Conservation (phyloP, 1,140 invertebrate species). For the Leptopilina clavipes region DNA sequence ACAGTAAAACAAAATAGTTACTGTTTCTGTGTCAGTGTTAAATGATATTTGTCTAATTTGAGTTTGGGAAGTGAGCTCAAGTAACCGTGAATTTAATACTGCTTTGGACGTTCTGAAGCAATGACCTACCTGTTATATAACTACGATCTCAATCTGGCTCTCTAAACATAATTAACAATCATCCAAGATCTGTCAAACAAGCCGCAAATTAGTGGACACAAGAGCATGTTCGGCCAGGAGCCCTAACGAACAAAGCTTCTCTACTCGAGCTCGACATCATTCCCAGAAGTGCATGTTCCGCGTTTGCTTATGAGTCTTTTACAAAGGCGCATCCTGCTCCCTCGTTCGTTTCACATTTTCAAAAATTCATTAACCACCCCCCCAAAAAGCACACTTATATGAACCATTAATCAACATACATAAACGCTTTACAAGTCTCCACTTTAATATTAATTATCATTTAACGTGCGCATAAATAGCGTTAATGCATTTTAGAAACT, state of each 20-base stretch:
- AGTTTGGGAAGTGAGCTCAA: conserved; percentile 35
- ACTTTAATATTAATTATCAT: too few relatives aligned
- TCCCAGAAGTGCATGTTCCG: neutral
- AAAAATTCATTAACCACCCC: neutral
- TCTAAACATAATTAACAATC: conserved; percentile 70
- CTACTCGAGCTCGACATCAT: conserved; percentile 15
- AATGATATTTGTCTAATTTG: conserved; percentile 67
- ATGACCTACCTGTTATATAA: conserved; percentile 27
- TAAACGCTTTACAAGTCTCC: too few relatives aligned
- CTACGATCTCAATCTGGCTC: conserved; percentile 41
- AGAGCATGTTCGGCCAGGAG: conserved; percentile 15
- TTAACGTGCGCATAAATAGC: too few relatives aligned
- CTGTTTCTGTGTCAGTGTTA: conserved; percentile 39
- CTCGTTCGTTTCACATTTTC: neutral
- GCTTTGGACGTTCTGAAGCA: conserved; percentile 59
- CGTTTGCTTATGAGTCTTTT: conserved; percentile 9
- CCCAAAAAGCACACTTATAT: neutral
- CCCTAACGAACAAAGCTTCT: conserved; percentile 41
- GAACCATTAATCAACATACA: too few relatives aligned
- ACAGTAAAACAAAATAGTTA: neutral
- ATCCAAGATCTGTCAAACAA: conserved; percentile 68
- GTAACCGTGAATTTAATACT: conserved; percentile 63
- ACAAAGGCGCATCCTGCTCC: conserved; percentile 7
- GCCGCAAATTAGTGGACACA: conserved; percentile 67
- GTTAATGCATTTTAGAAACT: too few relatives aligned